Percentiles rank a stretch among this genome's conserved stretches.
These are phyloP conservation scores for Scaptomyza hsui DNA, from an alignment of 1,140 invertebrate species.

Conservation along the genomic window DNA sequence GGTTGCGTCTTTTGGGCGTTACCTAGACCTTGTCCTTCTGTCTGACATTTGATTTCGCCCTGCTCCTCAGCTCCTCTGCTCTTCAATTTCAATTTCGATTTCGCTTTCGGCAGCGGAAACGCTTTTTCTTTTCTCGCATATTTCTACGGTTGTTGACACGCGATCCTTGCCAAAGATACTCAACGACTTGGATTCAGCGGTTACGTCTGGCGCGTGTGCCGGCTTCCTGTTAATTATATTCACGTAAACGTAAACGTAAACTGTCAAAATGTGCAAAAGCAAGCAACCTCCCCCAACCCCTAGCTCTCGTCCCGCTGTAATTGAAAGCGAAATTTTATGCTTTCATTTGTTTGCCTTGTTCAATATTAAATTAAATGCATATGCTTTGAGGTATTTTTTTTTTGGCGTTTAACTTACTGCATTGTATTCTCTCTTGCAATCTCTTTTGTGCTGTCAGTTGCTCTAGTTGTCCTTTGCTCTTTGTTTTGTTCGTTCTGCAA, in stretches of 20 bases:
- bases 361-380: constrained; percentile 68
- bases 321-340: constrained; percentile 73
- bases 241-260: constrained; percentile 62
- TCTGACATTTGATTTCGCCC: constrained; percentile 74
- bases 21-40: constrained; percentile 26
- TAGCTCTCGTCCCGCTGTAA: constrained; percentile 13
- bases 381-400: constrained; percentile 30
- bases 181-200: constrained; percentile 4
- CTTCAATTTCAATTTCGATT: constrained; percentile 66
- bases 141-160: constrained; percentile 77
- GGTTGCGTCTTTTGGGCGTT: constrained; percentile 66
- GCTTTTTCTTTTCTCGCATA: constrained; percentile 70
- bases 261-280: constrained; percentile 59
- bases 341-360: constrained; percentile 46
- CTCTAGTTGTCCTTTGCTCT: constrained; percentile 14
- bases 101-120: constrained; percentile 76
- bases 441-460: constrained; percentile 46
- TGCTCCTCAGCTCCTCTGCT: constrained; percentile 20
- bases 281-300: constrained; percentile 24
- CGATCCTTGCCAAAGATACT: constrained; percentile 58
- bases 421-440: constrained; percentile 23
- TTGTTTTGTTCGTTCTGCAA: constrained; percentile 25
- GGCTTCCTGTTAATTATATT: constrained; percentile 78
- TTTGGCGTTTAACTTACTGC: constrained; percentile 7
- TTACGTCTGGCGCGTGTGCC: constrained; percentile 73